A percentile compares a stretch with the other conserved stretches of the same genome.
Conservation (phyloP, 1,140 invertebrate species). For the Holotrichia oblita region DNA sequence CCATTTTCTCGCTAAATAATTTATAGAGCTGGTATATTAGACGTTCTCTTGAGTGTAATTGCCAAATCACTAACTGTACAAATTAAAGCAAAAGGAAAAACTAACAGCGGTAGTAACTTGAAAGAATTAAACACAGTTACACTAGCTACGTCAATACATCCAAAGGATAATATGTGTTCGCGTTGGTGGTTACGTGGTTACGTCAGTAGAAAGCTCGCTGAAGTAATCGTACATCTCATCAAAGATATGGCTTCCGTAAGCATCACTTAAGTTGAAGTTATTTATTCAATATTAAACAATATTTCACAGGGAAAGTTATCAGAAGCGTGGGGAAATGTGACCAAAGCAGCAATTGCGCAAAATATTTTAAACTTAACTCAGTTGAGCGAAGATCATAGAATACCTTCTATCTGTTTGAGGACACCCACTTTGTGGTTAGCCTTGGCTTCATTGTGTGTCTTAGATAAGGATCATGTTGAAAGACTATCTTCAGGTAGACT, state of each 20-base stretch:
- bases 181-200: conserved; percentile 89
- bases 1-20: conserved; percentile 42
- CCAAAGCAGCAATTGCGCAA: conserved; percentile 91
- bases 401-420: conserved; percentile 79
- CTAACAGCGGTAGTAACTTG: conserved; percentile 62
- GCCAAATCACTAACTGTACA: conserved; percentile 88
- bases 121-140: conserved; percentile 72
- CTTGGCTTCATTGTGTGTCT: conserved; percentile 90
- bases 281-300: conserved; percentile 31
- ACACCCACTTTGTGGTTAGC: conserved; percentile 91
- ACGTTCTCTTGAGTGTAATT: conserved; percentile 88
- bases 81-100: conserved; percentile 79
- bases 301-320: conserved; percentile 83
- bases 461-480: conserved; percentile 92
- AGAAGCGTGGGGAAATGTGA: conserved; percentile 85
- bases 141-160: conserved; percentile 68
- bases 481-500: conserved; percentile 63
- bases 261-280: conserved; percentile 42
- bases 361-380: conserved; percentile 88
- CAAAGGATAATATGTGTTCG: conserved; percentile 66
- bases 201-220: conserved; percentile 84
- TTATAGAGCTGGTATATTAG: conserved; percentile 73
- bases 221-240: conserved; percentile 87
- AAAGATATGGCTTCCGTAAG: conserved; percentile 92
- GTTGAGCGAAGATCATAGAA: conserved; percentile 77